A percentile compares a stretch with the other conserved stretches of the same genome.
Conservation (phyloP, 2,888 invertebrate genomes). For the Synergus laeviventris region DNA sequence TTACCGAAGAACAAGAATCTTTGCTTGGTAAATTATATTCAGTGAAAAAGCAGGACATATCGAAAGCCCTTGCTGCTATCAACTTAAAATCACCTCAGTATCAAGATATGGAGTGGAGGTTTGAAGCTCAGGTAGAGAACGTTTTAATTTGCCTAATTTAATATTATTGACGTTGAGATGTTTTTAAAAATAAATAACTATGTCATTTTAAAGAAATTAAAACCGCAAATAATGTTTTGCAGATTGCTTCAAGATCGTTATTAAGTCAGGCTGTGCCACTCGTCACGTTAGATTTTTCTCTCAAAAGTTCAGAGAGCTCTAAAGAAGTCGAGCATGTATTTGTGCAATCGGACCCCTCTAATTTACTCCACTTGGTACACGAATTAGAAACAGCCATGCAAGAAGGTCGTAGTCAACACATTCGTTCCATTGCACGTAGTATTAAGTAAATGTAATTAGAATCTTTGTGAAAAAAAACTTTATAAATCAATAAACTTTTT, state of each 20-base stretch:
- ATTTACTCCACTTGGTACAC: constrained; percentile 78
- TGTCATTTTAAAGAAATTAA: background rate
- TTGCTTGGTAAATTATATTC: constrained; percentile 80
- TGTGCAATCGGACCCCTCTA: constrained; percentile 79
- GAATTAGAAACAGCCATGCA: constrained; percentile 79
- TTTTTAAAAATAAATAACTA: no score
- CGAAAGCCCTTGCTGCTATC: constrained; percentile 77
- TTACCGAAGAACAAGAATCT: constrained; percentile 80
- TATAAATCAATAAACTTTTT: background rate
- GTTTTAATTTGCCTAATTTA: background rate
- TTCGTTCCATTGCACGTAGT: constrained; percentile 77
- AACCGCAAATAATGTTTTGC: constrained; percentile 49
- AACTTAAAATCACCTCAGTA: constrained; percentile 76
- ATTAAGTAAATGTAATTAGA: constrained; percentile 43
- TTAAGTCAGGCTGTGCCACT: constrained; percentile 80
- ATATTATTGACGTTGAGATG: background rate
- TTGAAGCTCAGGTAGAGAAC: constrained; percentile 79
- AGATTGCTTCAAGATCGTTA: constrained; percentile 80
- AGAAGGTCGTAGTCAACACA: constrained; percentile 79
- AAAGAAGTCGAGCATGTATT: constrained; percentile 69
- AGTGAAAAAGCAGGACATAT: constrained; percentile 79
- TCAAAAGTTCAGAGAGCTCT: constrained; percentile 71
- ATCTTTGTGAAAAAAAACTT: background rate
- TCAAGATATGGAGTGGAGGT: constrained; percentile 82
- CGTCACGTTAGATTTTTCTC: constrained; percentile 79